Base-by-base conservation (phyloP, 2,888 invertebrate genomes). In the Cenopis cana region DNA sequence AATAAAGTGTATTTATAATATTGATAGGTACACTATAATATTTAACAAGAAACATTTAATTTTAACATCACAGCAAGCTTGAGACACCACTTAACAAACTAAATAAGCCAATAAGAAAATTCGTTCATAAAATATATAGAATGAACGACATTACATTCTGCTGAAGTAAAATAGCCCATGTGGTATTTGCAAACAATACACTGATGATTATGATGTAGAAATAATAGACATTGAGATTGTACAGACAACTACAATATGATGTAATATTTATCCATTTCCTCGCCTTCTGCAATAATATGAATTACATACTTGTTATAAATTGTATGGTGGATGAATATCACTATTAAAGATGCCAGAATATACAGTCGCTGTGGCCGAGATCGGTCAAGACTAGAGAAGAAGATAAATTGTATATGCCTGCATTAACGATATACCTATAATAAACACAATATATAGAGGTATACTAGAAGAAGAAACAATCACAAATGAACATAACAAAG, bases 41-140 rank as follows among this genome's bases (percentile, higher is more conserved):
- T 68, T 57, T 36, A n/a, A 64, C 50, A 68, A 70, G 56, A 46
- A 67, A 73, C 57, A 62, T 67, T 69, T 54, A 61, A 67, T 60
- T 66, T 55, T 60, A 67, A 67, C 67, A 71, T 71, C 71, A 71
- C 71, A 71, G 67, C 61, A 71, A 71, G 71, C 71, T 71, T 71
- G 55, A 71, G 67, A 71, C 67, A 61, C 67, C 71, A 71, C 67
- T 67, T 67, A 71, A 66, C 12, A 66, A 59, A 36, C 46, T 50
- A 46, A 69, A 36, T 20, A 59, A 66, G 59, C 24, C 46, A 60
- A 65, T 54, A 52, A 59, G 3, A 46, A n/a, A 59, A 59, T 38
- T 59, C 41, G 52, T 60, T 68, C 50, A 8, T 59, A 52, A 46
- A 8, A 10, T 9, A 33, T 56, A 56, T 12, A 20, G 33, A n/a